These are phyloP conservation scores for Dysidea cf. avara DNA, from an alignment of 37 sponge, comb jelly and placozoan species.

Conservation along the genomic window DNA sequence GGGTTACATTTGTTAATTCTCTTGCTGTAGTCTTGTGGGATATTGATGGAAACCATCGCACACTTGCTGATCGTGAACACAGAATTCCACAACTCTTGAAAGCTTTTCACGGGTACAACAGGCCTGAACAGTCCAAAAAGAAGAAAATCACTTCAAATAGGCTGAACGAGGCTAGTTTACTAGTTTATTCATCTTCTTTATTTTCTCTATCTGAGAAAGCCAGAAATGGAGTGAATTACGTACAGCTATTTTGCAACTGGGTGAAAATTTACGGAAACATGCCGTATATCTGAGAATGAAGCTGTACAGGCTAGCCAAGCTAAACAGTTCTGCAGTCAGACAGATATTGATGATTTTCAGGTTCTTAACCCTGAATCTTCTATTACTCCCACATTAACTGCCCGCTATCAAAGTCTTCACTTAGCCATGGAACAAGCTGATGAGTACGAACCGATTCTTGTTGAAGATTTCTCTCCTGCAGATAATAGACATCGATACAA, in stretches of 20 bases:
- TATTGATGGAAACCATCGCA: conserved; percentile 51
- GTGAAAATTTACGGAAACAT: conserved; percentile 56
- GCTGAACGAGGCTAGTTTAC: conserved; percentile 18
- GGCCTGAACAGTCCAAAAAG: conserved; percentile 32
- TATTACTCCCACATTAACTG: conserved; percentile 24
- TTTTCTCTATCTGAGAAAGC: conserved; percentile 28
- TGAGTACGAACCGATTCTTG: conserved; percentile 31
- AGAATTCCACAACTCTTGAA: conserved; percentile 27
- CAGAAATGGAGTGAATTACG: conserved; percentile 24
- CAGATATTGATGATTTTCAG: conserved; percentile 40
- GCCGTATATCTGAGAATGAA: conserved; percentile 31
- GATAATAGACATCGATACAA: conserved; percentile 21
- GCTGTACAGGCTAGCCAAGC: conserved; percentile 17
- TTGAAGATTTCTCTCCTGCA: conserved; percentile 40
- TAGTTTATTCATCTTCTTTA: conserved; percentile 29
- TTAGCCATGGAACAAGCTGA: conserved; percentile 7
- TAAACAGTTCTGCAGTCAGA: conserved; percentile 16
- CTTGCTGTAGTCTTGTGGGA: conserved; percentile 29
- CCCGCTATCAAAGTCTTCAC: conserved; percentile 38
- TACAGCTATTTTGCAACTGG: conserved; percentile 37
- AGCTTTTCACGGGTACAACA: conserved; percentile 46
- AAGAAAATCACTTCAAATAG: conserved; percentile 19
- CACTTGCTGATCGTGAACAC: conserved; percentile 26
- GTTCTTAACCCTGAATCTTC: neutral
- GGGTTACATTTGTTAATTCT: conserved; percentile 35